Base-by-base conservation (phyloP, 2,113 vertebrate species). In the Lanius collurio region DNA sequence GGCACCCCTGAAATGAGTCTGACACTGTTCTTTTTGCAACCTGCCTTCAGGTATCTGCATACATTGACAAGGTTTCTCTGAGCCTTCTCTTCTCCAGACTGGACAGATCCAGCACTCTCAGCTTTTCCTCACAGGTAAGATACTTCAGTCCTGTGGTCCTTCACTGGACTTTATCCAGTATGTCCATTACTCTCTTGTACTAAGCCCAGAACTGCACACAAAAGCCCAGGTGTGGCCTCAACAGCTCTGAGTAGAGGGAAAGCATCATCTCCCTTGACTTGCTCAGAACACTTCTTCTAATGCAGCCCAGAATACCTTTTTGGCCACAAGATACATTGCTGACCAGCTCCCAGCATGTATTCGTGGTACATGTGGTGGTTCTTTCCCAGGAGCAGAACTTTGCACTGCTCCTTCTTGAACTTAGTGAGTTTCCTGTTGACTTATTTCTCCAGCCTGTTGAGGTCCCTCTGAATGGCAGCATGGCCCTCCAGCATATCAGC, bases 151-250 rank as follows among this genome's bases (percentile, higher is more conserved):
- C 30, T n/a, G 20, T 31, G 49, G 14, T 71, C 6, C 20, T 87
- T 35, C 49, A 35, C 3, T 55, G 6, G 9, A 12, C 16, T 49
- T 71, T 30, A 28, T 49, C 24, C 18, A 69, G 13, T 28, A 46
- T 0, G 1, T n/a, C 9, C 9, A 8, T 31, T 9, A 35, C 16
- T 17, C 1, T 41, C n/a, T 17, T 55, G 37, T 11, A 20, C 8
- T 7, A 37, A 17, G 16, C 18, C 17, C 22, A 42, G 26, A 24
- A 26, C 6, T 11, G 20, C 20, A 41, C 16, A 35, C 16, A 21
- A 20, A 14, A 35, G 5, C 21, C 15, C 15, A 9, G 8, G 2
- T n/a, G 23, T n/a, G 28, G 5, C 19, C 13, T 78, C 19, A 10
- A 47, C 24, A 71, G 24, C 31, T 30, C 23, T n/a, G 57, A 26